These are phyloP conservation scores for Eupithecia exiguata DNA, from an alignment of 2,888 invertebrate species.

Conservation along the genomic window DNA sequence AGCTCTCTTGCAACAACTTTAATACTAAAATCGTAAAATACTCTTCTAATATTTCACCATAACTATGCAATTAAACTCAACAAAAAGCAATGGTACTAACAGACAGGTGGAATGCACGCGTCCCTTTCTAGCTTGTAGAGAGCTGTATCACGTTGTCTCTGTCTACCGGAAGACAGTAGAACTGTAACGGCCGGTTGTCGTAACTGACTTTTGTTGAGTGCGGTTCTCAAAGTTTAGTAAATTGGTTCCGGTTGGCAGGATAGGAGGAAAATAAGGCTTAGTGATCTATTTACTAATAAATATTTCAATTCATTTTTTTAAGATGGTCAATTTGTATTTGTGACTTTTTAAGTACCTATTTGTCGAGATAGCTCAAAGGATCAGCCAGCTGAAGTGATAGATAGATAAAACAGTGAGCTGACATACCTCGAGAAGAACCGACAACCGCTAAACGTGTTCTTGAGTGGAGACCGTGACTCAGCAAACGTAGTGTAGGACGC, in stretches of 20 bases:
- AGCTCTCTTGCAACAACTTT: not conserved
- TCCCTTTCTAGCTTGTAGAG: slow-evolving; percentile 50
- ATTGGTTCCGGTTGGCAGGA: slow-evolving; percentile 32
- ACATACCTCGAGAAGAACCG: too few species aligned
- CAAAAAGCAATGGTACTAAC: slow-evolving; percentile 55
- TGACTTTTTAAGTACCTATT: too few species aligned
- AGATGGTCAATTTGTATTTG: too few species aligned
- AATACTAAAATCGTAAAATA: slow-evolving; percentile 21
- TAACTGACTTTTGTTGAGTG: slow-evolving; percentile 76
- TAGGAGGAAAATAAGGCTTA: not conserved
- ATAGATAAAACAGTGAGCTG: too few species aligned
- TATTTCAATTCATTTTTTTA: too few species aligned
- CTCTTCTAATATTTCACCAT: slow-evolving; percentile 68
- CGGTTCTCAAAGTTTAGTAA: slow-evolving; percentile 60
- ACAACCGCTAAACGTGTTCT: too few species aligned
- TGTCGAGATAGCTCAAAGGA: too few species aligned
- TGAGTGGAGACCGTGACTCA: too few species aligned
- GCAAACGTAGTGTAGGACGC: too few species aligned
- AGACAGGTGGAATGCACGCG: slow-evolving; percentile 70
- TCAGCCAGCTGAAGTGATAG: too few species aligned
- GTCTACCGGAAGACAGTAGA: slow-evolving; percentile 70
- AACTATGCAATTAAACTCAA: slow-evolving; percentile 62
- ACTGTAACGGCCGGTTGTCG: slow-evolving; percentile 79
- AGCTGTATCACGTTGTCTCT: slow-evolving; percentile 52
- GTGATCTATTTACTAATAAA: not conserved